Base-by-base conservation (phyloP, 1,140 invertebrate species). In the Drosophila suzukii region DNA sequence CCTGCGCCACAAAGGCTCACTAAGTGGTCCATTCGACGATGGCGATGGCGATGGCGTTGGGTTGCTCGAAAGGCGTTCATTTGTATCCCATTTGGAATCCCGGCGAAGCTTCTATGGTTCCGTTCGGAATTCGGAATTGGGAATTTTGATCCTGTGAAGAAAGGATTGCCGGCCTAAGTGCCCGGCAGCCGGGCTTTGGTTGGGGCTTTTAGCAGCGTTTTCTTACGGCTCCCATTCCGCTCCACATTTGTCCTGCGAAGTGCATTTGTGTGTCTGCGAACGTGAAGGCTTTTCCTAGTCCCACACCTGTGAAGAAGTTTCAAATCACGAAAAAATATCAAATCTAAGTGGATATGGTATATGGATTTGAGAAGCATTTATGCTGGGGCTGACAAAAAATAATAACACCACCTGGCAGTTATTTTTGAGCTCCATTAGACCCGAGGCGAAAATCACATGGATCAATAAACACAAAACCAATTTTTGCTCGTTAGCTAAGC, bases 11-110 rank as follows among this genome's bases (percentile, higher is more conserved):
- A 84, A 77, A 72, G 68, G 70, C 71, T 32, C 71, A 75, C 85
- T 88, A 88, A 86, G 82, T 86, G 83, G 75, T 86, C 75, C 71
- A 83, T 79, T 83, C 80, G 61, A 59, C 30, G 57, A 24, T 56
- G 62, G 59, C 58, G 58, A 51, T 76, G 58, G 63, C 30, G 57
- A 24, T 63, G 70, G 55, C 58, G 59, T 51, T 72, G 61, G 65
- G 11, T 38, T n/a, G 46, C 30, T 13, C 34, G 61, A 54, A 51
- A 57, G 65, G 67, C 65, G 43, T 71, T 86, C 78, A 82, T 72
- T 72, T 77, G 78, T 71, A 78, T 75, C 74, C 82, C 56, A 61
- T 77, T 77, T 77, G 65, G 24, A 70, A 51, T 78, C 60, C 36
- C 49, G 34, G 41, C 51, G 44, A 67, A 47, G 51, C 49, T 60